Conservation (phyloP, 2,113 vertebrate species). For the Sinocyclocheilus rhinocerous region DNA sequence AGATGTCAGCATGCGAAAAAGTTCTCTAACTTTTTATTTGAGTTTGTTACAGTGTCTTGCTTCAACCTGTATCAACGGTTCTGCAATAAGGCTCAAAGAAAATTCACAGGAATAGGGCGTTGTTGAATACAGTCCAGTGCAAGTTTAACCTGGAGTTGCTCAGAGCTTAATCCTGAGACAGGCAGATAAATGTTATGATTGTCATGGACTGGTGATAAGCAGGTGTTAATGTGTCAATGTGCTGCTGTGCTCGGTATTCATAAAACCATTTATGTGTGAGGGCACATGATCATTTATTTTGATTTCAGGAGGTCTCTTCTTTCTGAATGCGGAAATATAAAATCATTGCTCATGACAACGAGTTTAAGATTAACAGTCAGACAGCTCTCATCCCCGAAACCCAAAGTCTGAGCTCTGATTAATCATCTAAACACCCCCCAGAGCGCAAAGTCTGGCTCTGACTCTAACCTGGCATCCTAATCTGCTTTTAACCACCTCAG, state of each 20-base stretch:
- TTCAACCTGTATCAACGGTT: background rate
- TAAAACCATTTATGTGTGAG: background rate
- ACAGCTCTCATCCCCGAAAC: background rate
- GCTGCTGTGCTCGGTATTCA: background rate
- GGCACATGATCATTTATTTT: background rate
- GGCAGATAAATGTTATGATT: background rate
- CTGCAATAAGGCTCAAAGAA: background rate
- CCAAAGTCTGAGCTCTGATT: background rate
- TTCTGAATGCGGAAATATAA: background rate
- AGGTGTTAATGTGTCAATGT: background rate
- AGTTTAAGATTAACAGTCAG: background rate
- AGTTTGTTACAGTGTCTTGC: background rate
- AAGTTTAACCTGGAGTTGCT: background rate
- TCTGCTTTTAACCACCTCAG: background rate
- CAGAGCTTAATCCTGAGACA: background rate
- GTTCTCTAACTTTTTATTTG: conserved; percentile 14
- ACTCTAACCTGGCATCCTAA: background rate
- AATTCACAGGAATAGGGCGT: background rate
- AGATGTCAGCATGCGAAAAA: conserved; percentile 14
- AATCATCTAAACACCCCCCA: background rate
- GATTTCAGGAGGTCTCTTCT: background rate
- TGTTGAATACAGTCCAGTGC: background rate
- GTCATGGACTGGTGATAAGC: background rate
- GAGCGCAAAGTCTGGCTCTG: background rate
- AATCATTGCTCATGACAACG: background rate